Conservation (phyloP, 1,140 invertebrate genomes). For the Idris sp. region DNA sequence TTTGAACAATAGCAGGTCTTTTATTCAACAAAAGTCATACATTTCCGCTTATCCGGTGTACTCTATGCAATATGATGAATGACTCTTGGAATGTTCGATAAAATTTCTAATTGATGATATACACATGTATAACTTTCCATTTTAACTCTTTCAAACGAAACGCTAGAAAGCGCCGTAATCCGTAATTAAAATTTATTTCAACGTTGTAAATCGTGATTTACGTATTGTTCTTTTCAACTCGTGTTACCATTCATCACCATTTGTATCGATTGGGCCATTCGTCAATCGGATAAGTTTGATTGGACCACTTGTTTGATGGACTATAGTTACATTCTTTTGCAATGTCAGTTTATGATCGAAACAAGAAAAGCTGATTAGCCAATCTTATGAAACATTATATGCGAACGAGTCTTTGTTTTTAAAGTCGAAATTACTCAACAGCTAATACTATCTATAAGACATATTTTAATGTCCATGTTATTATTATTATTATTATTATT, state of each 20-base stretch:
- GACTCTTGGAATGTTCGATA: slow-evolving; percentile 53
- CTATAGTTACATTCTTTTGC: slow-evolving; percentile 9
- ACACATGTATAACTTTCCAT: slow-evolving; percentile 57
- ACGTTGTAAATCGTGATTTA: slow-evolving; percentile 50
- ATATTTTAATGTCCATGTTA: too few species aligned
- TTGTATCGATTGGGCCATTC: slow-evolving; percentile 52
- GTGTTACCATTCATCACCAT: slow-evolving; percentile 55
- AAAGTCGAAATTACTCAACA: too few species aligned
- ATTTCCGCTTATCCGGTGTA: slow-evolving; percentile 55
- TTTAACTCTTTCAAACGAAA: slow-evolving; percentile 44
- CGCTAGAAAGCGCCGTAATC: slow-evolving; percentile 40
- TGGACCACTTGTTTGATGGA: slow-evolving; percentile 52
- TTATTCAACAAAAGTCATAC: slow-evolving; percentile 53
- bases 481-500: too few species aligned
- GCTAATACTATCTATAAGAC: too few species aligned
- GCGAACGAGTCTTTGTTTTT: too few species aligned
- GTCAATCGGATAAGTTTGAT: slow-evolving; percentile 53
- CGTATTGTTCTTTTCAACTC: slow-evolving; percentile 55
- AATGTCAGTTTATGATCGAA: slow-evolving; percentile 19
- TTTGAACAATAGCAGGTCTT: slow-evolving; percentile 12
- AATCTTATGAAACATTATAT: slow-evolving; percentile 17
- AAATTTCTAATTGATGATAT: slow-evolving; percentile 61
- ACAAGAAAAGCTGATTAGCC: slow-evolving; percentile 39
- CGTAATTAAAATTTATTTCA: slow-evolving; percentile 60
- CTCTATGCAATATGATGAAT: slow-evolving; percentile 44